Evolutionary conservation across 2,113 vertebrate species (phyloP).

Genomic region (Gila orcuttii): DNA sequence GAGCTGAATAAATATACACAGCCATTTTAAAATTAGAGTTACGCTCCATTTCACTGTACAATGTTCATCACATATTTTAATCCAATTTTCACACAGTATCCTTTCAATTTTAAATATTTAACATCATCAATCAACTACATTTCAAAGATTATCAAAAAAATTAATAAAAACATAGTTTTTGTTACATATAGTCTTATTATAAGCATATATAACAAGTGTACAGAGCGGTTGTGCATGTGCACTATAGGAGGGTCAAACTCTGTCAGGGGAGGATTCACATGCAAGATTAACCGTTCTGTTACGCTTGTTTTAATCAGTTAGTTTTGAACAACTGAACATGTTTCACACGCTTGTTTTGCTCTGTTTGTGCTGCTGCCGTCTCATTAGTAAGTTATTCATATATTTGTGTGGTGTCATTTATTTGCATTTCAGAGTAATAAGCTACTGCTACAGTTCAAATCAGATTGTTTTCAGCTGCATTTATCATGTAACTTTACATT

Average conservation of each 20-base stretch:
- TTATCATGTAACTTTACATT: neutral
- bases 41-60: neutral
- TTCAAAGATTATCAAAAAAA: neutral
- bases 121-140: neutral
- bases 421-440: neutral
- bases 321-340: too few species aligned
- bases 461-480: too few species aligned
- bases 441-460: neutral
- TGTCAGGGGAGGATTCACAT: neutral
- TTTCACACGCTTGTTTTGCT: neutral
- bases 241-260: neutral
- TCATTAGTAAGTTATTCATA: neutral
- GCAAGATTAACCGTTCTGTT: neutral
- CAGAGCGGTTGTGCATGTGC: neutral
- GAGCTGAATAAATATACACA: neutral
- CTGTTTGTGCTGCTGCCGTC: neutral
- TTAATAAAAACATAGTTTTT: neutral
- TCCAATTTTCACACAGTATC: neutral
- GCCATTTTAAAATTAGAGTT: neutral
- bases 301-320: neutral
- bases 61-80: neutral
- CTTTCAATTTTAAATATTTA: neutral
- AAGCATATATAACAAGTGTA: too few species aligned
- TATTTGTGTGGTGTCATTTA: neutral
- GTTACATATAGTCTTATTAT: neutral